phyloP scores from a whole-genome alignment of 2,888 invertebrate species.

The Cephus nigrinus region DNA sequence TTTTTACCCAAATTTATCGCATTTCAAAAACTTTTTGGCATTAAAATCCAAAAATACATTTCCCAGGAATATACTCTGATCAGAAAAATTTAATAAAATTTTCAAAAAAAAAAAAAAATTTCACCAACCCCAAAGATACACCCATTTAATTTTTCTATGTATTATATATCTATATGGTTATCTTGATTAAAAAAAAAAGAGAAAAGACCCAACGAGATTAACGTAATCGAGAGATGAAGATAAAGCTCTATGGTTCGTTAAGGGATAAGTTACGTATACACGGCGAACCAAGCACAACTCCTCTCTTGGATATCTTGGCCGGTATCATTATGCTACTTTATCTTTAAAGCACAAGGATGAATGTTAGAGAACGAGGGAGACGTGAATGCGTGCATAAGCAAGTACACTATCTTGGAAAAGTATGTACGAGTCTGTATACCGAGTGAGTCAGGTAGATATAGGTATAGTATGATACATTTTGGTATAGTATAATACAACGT shows the following conservation, averaged over 20 bases:
- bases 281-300: neutral
- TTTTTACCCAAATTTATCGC: neutral
- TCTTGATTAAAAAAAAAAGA: neutral
- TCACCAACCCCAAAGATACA: neutral
- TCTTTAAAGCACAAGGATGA: neutral
- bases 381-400: slow-evolving; percentile 7
- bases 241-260: slow-evolving; percentile 32
- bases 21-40: no score
- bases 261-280: slow-evolving; percentile 13
- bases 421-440: neutral
- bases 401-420: neutral
- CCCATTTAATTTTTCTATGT: neutral
- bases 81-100: no score
- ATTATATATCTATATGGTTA: neutral
- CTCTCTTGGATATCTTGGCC: neutral
- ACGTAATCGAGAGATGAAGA: slow-evolving; percentile 44
- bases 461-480: neutral
- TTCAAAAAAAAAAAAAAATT: no score
- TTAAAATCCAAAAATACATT: no score
- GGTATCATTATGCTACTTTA: neutral
- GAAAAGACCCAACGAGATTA: slow-evolving; percentile 30
- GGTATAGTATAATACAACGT: neutral
- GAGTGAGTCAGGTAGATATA: slow-evolving; percentile 2
- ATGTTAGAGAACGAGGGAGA: neutral
- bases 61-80: no score